Conservation (phyloP, 2,888 invertebrate genomes). For the Ptilodon capucinus region DNA sequence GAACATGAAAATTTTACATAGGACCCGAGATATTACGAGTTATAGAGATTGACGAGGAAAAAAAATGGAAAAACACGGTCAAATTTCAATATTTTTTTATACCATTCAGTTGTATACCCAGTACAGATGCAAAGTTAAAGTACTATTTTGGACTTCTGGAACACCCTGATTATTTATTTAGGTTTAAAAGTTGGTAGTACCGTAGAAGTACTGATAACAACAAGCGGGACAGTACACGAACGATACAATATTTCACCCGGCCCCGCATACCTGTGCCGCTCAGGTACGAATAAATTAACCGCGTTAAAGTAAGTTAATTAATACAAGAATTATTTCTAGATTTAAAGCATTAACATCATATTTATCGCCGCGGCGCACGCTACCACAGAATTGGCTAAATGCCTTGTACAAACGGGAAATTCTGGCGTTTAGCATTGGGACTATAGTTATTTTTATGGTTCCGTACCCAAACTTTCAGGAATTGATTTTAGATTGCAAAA, state of each 20-base stretch:
- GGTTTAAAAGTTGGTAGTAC: too few species aligned
- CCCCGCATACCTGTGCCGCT: constrained; percentile 16
- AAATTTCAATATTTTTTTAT: too few species aligned
- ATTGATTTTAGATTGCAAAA: too few species aligned
- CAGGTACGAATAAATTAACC: constrained; percentile 33
- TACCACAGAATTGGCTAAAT: constrained; percentile 22
- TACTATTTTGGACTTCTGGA: too few species aligned
- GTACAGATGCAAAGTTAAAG: too few species aligned
- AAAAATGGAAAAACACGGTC: too few species aligned
- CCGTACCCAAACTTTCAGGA: background rate
- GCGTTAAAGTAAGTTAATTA: constrained; percentile 35
- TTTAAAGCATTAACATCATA: constrained; percentile 38
- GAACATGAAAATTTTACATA: too few species aligned
- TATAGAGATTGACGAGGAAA: too few species aligned
- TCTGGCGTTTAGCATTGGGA: constrained; percentile 2
- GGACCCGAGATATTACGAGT: too few species aligned
- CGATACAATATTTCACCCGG: constrained; percentile 16
- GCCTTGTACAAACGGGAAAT: constrained; percentile 14
- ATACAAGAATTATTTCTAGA: constrained; percentile 39
- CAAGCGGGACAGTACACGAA: constrained; percentile 17
- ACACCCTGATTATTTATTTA: too few species aligned
- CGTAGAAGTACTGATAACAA: constrained; percentile 2
- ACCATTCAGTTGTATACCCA: too few species aligned
- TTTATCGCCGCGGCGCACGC: constrained; percentile 34
- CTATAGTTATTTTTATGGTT: background rate